Base-by-base conservation (phyloP, 1,140 invertebrate genomes). In the Trichomalopsis sarcophagae region DNA sequence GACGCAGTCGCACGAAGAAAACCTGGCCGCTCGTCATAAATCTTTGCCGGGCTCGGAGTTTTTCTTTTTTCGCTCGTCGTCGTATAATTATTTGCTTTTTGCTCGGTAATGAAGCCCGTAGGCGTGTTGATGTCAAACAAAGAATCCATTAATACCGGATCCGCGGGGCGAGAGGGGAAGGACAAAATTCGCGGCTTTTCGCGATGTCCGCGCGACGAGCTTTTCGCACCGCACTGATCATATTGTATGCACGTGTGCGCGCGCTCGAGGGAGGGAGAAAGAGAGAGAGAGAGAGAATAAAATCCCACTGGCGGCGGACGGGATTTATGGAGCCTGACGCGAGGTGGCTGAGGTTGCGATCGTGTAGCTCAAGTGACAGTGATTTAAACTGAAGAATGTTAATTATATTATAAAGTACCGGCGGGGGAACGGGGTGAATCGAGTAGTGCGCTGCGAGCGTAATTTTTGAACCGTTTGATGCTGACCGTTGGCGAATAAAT, bases 391-490 rank as follows among this genome's bases (percentile, higher is more conserved):
- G 13, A 47, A 50, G 36, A 82, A 82, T 82, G 47, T 82, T 75
- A 75, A 82, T 82, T 82, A 62, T 27, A 75, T 75, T 82, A 82
- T 62, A 74, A 82, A 74, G 36, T 81, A 50, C 17, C 33, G 9
- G 23, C 11, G 11, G n/a, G n/a, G 11, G n/a, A 27, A 23, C 4
- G 27, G 69, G 33, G 27, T 33, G 69, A 30, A 73, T 73, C 33
- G 27, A 73, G 69, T 73, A 73, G 66, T 21, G 14, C 27, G 69
- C 69, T 13, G 27, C 7, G 55, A 62, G 55, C 21, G 55, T 62
- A 62, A 62, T 62, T 62, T 62, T 62, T 62, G 55, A 62, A 62
- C 55, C 55, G 55, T 62, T 62, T 62, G 55, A n/a, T 62, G 55
- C 50, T 21, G 50, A 55, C 50, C 13, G 17, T 55, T 55, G 50